These are phyloP conservation scores for Mormyrops attenuatus DNA, from an alignment of 2,797 vertebrate genomes.

Conservation along the genomic window DNA sequence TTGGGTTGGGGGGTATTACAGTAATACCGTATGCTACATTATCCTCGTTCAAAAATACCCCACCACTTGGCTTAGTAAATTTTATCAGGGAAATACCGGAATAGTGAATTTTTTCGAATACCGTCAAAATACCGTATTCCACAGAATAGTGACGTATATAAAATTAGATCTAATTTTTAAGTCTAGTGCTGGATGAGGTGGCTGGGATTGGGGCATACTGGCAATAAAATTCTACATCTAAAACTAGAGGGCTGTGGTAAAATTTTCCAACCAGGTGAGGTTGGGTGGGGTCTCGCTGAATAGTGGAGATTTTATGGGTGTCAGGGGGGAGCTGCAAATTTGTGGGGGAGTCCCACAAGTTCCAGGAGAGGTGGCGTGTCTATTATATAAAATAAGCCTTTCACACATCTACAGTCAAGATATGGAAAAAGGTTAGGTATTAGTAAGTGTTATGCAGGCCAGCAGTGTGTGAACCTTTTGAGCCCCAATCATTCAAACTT, in stretches of 20 bases:
- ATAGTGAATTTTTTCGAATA: background rate
- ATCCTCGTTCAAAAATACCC: background rate
- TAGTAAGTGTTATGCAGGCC: background rate
- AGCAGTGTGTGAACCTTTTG: background rate
- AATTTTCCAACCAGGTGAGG: background rate
- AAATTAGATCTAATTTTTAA: background rate
- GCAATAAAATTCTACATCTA: background rate
- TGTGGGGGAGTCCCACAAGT: background rate
- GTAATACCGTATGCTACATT: background rate
- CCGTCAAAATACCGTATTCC: background rate
- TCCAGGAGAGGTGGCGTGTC: background rate
- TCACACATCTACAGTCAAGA: background rate
- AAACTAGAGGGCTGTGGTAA: background rate
- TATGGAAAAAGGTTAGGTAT: background rate
- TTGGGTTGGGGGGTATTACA: background rate
- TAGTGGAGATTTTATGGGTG: background rate
- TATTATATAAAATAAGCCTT: background rate
- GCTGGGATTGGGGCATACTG: background rate
- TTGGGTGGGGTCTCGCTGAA: background rate
- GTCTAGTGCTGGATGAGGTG: background rate
- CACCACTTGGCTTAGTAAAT: background rate
- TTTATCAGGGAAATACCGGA: background rate
- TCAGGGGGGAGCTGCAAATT: background rate
- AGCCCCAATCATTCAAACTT: background rate
- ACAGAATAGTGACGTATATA: background rate